Evolutionary conservation across 1,140 invertebrate genomes (phyloP).

Genomic region (Halictus rubicundus): DNA sequence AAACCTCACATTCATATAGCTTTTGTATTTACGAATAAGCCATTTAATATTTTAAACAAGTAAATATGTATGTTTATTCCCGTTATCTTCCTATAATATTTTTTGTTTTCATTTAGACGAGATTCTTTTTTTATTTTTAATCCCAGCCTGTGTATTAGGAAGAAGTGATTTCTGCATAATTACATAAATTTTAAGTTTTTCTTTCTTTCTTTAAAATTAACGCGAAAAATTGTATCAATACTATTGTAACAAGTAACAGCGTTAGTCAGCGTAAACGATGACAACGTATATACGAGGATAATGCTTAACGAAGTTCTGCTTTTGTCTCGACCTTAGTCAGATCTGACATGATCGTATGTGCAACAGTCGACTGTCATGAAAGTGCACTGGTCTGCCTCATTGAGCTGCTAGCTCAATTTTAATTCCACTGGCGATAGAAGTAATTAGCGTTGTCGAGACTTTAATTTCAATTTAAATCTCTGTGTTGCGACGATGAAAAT

Average conservation of each 20-base stretch:
- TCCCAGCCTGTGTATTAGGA: no score
- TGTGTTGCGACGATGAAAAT: background rate
- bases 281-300: slow-evolving; percentile 21
- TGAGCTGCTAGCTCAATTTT: slow-evolving; percentile 28
- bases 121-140: no score
- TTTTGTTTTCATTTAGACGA: no score
- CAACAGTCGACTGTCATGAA: slow-evolving; percentile 15
- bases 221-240: background rate
- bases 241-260: slow-evolving; percentile 1
- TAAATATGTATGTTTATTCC: no score
- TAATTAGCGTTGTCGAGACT: slow-evolving; percentile 39
- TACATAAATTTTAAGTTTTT: no score
- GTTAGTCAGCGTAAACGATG: slow-evolving; percentile 38
- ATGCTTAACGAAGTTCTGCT: slow-evolving; percentile 39
- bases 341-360: slow-evolving; percentile 41
- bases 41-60: no score
- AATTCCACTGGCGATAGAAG: slow-evolving; percentile 32
- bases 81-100: no score
- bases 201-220: no score
- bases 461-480: slow-evolving; percentile 32
- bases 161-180: no score
- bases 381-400: slow-evolving; percentile 6
- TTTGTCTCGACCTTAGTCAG: slow-evolving; percentile 39
- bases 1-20: no score
- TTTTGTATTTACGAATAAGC: no score